These are phyloP conservation scores for Porphyrio hochstetteri DNA, from an alignment of 2,113 vertebrate species.

Conservation along the genomic window DNA sequence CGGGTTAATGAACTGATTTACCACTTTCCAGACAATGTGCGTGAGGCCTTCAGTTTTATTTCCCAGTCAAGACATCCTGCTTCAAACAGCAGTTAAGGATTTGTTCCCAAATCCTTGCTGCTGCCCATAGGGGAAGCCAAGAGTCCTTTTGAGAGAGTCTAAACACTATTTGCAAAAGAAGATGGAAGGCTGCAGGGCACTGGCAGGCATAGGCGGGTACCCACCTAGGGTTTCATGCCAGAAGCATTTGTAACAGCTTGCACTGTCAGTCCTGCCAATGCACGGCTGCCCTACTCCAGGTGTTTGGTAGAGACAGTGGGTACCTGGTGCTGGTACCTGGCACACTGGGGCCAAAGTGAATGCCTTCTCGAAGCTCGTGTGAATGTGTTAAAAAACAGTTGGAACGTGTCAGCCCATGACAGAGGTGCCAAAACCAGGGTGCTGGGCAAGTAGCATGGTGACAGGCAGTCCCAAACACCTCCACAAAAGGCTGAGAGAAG, in stretches of 20 bases:
- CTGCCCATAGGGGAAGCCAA: neutral
- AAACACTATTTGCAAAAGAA: constrained; percentile 24
- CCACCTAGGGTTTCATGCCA: neutral
- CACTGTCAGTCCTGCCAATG: neutral
- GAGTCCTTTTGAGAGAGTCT: constrained; percentile 16
- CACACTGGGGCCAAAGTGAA: neutral
- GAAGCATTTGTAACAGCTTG: constrained; percentile 60
- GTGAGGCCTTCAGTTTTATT: neutral
- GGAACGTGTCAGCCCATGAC: neutral
- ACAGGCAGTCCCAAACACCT: neutral
- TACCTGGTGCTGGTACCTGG: constrained; percentile 22
- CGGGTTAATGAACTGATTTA: constrained; percentile 9
- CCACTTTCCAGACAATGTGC: constrained; percentile 1
- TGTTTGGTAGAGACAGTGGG: neutral
- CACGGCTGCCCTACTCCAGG: constrained; percentile 19
- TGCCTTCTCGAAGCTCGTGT: neutral
- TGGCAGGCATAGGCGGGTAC: constrained; percentile 41
- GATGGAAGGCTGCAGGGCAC: constrained; percentile 50
- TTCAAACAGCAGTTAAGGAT: neutral
- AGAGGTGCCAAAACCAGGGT: neutral
- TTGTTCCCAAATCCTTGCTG: neutral
- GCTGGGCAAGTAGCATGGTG: neutral
- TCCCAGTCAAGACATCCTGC: neutral
- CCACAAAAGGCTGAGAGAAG: neutral
- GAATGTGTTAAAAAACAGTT: neutral